Base-by-base conservation (phyloP, 2,113 vertebrate species). In the Epinephelus fuscoguttatus region DNA sequence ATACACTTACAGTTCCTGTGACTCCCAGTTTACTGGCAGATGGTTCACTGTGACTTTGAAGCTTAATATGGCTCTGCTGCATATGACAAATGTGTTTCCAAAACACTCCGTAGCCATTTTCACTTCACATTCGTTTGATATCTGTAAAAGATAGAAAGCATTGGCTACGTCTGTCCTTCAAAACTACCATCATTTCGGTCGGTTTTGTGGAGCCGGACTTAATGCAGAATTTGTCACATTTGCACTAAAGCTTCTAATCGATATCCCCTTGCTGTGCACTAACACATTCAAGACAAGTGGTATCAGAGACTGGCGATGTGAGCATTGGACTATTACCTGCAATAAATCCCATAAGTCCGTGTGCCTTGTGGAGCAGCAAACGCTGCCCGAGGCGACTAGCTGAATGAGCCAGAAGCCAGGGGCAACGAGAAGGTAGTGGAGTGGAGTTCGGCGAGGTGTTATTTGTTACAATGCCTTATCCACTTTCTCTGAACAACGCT, bases 1-100 rank as follows among this genome's bases (percentile, higher is more conserved):
- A 86, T 82, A 86, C 79, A 57, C 91, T 81, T 62, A 81, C 50
- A 70, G 82, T 89, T 87, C 81, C 71, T 71, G 80, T 89, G 89
- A 93, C 90, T 89, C 88, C 78, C 80, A 81, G 80, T 86, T 93
- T 91, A 86, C 91, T 89, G 91, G 82, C 88, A 92, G 77, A 53
- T 49, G 78, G 70, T 79, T 86, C 78, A 56, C 59, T 66, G 67
- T 60, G 72, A 81, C 90, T 90, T 87, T 77, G 63, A 70, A 72
- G 77, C 84, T 87, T 79, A 40, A 69, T 76, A 25, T 71, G 81
- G 56, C 85, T 82, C 45, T 74, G 72, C 77, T 64, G 66, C 52
- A 18, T 66, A 47, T 70, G 72, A 80, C 63, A 42, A 59, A 73
- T 86, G 57, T 47, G 27, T 75, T 76, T 73, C 47, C 45, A 75